These are phyloP conservation scores for Steatocranus sp. DNA, from an alignment of 2,797 vertebrate species.

Conservation along the genomic window DNA sequence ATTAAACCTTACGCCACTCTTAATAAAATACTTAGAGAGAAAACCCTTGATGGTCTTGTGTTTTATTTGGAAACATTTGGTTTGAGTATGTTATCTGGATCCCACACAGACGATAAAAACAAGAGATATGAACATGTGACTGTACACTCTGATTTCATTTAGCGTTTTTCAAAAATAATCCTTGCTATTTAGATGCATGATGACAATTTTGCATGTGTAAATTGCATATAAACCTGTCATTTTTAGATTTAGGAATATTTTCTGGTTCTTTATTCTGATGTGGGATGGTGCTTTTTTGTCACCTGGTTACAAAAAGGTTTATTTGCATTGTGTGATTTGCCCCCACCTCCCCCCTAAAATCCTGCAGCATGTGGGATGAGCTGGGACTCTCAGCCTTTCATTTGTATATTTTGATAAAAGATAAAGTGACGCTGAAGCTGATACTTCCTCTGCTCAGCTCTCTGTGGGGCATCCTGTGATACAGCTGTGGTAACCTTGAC, in stretches of 20 bases:
- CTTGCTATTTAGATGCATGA: not conserved
- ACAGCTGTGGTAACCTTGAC: constrained; percentile 71
- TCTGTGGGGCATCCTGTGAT: constrained; percentile 34
- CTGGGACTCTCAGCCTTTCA: not conserved
- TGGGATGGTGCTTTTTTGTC: not conserved
- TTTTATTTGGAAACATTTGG: not conserved
- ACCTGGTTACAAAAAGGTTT: not conserved
- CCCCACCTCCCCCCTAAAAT: not conserved
- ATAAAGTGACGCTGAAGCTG: not conserved
- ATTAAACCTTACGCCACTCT: constrained; percentile 78
- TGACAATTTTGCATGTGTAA: not conserved
- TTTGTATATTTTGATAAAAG: not conserved
- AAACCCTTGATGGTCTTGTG: constrained; percentile 10
- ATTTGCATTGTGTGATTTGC: not conserved
- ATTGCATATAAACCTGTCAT: not conserved
- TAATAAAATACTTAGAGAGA: constrained; percentile 81
- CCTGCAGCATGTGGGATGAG: not conserved
- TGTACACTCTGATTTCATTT: not conserved
- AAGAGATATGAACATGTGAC: not conserved
- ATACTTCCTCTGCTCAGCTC: not conserved
- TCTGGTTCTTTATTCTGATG: not conserved
- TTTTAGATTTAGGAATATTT: not conserved
- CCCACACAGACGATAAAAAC: not conserved
- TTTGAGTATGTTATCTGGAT: not conserved
- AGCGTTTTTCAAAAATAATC: not conserved